Evolutionary conservation across 92 coral and sea anemone species (phyloP).

Genomic region (Chrysogorgia sp.): DNA sequence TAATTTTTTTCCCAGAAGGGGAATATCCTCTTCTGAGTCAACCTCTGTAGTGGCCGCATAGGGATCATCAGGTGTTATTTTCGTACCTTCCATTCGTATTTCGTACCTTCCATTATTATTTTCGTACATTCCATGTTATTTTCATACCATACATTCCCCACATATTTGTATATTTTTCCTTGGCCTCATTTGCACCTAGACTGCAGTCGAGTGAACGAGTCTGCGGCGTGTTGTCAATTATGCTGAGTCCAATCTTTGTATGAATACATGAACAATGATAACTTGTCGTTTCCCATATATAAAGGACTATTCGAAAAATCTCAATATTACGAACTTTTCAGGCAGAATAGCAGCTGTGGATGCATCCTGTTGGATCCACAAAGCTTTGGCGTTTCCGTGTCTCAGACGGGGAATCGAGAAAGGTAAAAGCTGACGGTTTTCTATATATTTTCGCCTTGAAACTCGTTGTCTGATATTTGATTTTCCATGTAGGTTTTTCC

Average conservation of each 20-base stretch:
- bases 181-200: neutral
- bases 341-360: slow-evolving; percentile 58
- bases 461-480: neutral
- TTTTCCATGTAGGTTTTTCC: slow-evolving; percentile 32
- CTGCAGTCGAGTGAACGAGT: neutral
- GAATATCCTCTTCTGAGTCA: too few relatives aligned
- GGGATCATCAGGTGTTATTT: too few relatives aligned
- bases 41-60: too few relatives aligned
- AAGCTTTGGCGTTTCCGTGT: slow-evolving; percentile 61
- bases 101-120: too few relatives aligned
- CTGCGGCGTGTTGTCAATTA: neutral
- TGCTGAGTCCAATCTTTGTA: neutral
- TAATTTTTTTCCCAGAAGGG: too few relatives aligned
- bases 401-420: slow-evolving; percentile 37
- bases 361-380: too few relatives aligned
- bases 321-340: slow-evolving; percentile 31
- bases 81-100: too few relatives aligned
- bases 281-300: slow-evolving; percentile 52
- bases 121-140: too few relatives aligned
- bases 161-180: too few relatives aligned
- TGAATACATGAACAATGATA: slow-evolving; percentile 41
- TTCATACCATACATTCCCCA: too few relatives aligned
- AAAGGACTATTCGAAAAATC: slow-evolving; percentile 23
- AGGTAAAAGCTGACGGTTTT: slow-evolving; percentile 38
- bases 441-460: neutral